phyloP scores from a whole-genome alignment of 2,888 invertebrate genomes.

The Ophioninae sp. region DNA sequence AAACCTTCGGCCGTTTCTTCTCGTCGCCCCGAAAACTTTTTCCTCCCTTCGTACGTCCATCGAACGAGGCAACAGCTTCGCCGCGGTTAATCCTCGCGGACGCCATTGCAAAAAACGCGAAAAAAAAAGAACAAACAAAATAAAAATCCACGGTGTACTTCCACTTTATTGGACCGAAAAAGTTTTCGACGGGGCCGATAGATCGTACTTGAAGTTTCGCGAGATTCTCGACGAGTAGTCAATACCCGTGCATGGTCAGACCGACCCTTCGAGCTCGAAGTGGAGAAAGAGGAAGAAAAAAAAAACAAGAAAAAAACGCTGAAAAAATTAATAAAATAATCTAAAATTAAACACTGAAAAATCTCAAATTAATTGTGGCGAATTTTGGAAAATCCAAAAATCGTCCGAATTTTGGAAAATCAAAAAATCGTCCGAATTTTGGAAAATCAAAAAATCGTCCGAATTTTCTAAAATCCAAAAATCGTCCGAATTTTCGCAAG shows the following conservation, averaged over 20 bases:
- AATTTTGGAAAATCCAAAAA: not conserved
- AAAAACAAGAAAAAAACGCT: not conserved
- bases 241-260: not conserved
- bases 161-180: slow-evolving; percentile 43
- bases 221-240: slow-evolving; percentile 23
- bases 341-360: not conserved
- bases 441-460: no score
- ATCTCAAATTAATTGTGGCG: no score
- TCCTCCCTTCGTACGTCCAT: slow-evolving; percentile 7
- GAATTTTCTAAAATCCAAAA: no score
- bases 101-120: not conserved
- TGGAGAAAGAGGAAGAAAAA: not conserved
- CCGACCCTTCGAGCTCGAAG: not conserved
- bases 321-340: no score
- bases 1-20: slow-evolving; percentile 34
- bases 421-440: no score
- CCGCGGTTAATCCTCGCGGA: slow-evolving; percentile 52
- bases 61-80: slow-evolving; percentile 4
- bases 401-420: not conserved
- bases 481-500: not conserved
- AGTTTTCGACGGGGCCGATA: slow-evolving; percentile 3
- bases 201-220: slow-evolving; percentile 22
- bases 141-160: slow-evolving; percentile 28
- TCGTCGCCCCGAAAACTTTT: slow-evolving; percentile 48
- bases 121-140: slow-evolving; percentile 19